Evolutionary conservation across 1,140 invertebrate genomes (phyloP), one percentile per base, ranked within the genome.

Genomic region (Eulimnadia texana): DNA sequence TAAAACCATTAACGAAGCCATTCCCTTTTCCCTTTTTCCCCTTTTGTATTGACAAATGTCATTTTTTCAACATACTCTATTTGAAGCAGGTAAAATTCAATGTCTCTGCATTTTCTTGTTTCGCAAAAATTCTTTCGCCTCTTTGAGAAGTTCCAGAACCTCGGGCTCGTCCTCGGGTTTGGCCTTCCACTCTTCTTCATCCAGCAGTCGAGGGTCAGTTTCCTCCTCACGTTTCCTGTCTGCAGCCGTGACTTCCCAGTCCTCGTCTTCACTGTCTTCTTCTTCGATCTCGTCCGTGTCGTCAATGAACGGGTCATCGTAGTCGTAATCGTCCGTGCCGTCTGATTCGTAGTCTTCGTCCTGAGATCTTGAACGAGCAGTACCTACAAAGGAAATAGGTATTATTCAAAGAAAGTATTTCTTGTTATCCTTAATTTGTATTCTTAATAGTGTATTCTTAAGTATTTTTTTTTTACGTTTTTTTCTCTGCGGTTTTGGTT

Each of bases 61-160:
- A n/a, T n/a, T n/a, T n/a, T n/a, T n/a, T n/a, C n/a, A n/a, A n/a
- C n/a, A n/a, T n/a, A n/a, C n/a, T n/a, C n/a, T n/a, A n/a, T n/a
- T 42, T 42, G 16, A 42, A 42, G 16, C 33, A 42, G 33, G 16
- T 42, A 16, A 42, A 42, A 42, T 42, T 42, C 16, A 42, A 42
- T 29, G 50, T 61, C 53, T 23, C 20, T 60, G 59, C 51, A 61
- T 10, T 54, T 61, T 61, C 23, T 61, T 61, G 60, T 61, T 61
- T 28, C 60, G 51, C 50, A 55, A 23, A 52, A 52, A 61, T 13
- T 61, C 60, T 6, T 51, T 22, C 1, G 60, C 60, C 22, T 61
- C 60, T n/a, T 61, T 61, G 23, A 61, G n/a, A 3, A 61, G 51
- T 6, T 61, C 60, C 24, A 47, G 29, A 16, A 61, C 52, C 53